Evolutionary conservation across 1,140 invertebrate genomes (phyloP).

Genomic region (Helicorthomorpha holstii): DNA sequence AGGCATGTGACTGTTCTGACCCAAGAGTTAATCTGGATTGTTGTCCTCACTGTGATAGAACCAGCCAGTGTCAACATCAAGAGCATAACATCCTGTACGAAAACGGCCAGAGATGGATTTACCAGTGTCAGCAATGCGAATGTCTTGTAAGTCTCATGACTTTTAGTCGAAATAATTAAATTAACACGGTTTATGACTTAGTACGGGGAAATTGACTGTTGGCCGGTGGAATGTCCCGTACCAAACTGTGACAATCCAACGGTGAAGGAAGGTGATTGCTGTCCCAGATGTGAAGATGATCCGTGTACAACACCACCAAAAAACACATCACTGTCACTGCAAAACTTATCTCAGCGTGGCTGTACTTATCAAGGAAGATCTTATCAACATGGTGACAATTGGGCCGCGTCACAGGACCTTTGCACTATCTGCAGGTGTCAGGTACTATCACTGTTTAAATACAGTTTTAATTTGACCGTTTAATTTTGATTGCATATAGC

Average conservation of each 20-base stretch:
- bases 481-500: background rate
- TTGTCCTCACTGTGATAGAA: slow-evolving; percentile 57
- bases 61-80: slow-evolving; percentile 53
- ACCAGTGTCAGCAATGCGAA: slow-evolving; percentile 77
- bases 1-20: slow-evolving; percentile 39
- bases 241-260: slow-evolving; percentile 46
- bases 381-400: slow-evolving; percentile 41
- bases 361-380: slow-evolving; percentile 38
- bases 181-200: slow-evolving; percentile 17
- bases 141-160: slow-evolving; percentile 44
- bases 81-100: slow-evolving; percentile 52
- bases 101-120: slow-evolving; percentile 69
- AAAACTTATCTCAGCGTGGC: slow-evolving; percentile 18
- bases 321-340: too few relatives aligned
- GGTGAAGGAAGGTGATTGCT: slow-evolving; percentile 44
- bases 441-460: slow-evolving; percentile 43
- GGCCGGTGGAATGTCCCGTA: slow-evolving; percentile 64
- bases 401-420: slow-evolving; percentile 41
- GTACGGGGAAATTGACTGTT: slow-evolving; percentile 76
- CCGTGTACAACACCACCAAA: too few relatives aligned
- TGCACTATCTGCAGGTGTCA: slow-evolving; percentile 60
- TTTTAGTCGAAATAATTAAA: background rate
- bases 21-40: slow-evolving; percentile 31
- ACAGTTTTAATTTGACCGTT: background rate
- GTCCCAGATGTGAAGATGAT: slow-evolving; percentile 48